Evolutionary conservation across 2,113 vertebrate species (phyloP).

Genomic region (Vidua macroura): DNA sequence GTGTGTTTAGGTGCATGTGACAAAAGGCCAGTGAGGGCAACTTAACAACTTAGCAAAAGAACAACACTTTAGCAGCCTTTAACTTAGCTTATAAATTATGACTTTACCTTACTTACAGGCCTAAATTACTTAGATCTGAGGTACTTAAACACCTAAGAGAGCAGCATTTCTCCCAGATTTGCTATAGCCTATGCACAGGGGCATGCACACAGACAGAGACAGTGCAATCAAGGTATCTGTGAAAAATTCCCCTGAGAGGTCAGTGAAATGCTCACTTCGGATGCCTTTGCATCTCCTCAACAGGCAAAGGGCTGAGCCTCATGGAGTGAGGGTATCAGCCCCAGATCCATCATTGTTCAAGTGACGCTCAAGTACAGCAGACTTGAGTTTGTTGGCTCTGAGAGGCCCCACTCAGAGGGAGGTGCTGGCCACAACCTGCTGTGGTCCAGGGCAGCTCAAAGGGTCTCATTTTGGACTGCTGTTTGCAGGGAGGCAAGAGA

Average conservation of each 20-base stretch:
- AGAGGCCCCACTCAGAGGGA: not conserved
- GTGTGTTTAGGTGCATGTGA: not conserved
- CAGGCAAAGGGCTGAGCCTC: not conserved
- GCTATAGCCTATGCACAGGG: fast-evolving
- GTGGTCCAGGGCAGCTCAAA: not conserved
- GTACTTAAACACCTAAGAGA: not conserved
- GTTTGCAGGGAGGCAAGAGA: fast-evolving
- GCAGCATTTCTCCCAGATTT: not conserved
- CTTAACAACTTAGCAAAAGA: not conserved
- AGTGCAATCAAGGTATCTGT: no score
- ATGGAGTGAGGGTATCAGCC: not conserved
- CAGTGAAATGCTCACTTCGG: not conserved
- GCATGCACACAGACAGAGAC: not conserved
- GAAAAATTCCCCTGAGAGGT: not conserved
- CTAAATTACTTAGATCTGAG: not conserved
- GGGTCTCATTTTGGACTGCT: not conserved
- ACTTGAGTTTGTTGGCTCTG: not conserved
- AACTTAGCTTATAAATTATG: not conserved
- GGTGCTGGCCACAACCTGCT: not conserved
- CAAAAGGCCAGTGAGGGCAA: not conserved
- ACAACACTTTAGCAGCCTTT: not conserved
- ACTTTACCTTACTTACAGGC: not conserved
- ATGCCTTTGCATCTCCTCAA: not conserved
- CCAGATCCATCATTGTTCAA: fast-evolving
- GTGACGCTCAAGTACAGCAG: not conserved